phyloP scores from a whole-genome alignment of 2,113 vertebrate genomes.

The Terrapene triunguis region DNA sequence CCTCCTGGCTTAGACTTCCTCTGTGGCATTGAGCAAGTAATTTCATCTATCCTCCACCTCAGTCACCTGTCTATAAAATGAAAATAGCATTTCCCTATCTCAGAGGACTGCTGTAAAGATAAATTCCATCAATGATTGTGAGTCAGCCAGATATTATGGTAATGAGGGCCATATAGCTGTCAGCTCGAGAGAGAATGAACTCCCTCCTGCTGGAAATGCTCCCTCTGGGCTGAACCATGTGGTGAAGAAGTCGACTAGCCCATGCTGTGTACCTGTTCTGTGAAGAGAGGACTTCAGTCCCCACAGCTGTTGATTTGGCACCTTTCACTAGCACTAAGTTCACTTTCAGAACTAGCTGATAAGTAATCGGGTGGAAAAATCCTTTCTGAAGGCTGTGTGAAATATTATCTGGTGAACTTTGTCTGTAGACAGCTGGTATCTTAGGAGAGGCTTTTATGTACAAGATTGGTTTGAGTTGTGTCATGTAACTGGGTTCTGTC shows the following conservation, averaged over 20 bases:
- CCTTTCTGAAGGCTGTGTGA: not conserved
- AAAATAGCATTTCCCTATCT: not conserved
- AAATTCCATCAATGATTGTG: not conserved
- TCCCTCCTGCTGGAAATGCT: slow-evolving; percentile 26
- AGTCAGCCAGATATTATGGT: slow-evolving; percentile 35
- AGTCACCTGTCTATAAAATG: not conserved
- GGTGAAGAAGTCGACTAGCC: not conserved
- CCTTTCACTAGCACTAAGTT: slow-evolving; percentile 37
- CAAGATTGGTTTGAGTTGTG: not conserved
- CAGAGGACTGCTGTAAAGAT: not conserved
- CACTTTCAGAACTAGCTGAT: slow-evolving; percentile 28
- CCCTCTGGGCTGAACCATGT: slow-evolving; percentile 44
- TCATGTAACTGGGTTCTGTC: not conserved
- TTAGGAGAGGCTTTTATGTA: not conserved
- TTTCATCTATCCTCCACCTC: not conserved
- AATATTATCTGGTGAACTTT: not conserved
- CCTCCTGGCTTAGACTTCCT: not conserved
- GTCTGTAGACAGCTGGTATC: not conserved
- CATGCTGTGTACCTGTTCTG: accelerated
- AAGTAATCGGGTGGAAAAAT: not conserved
- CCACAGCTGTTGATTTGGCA: slow-evolving; percentile 37
- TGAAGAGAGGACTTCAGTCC: slow-evolving; percentile 28
- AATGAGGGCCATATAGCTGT: slow-evolving; percentile 20
- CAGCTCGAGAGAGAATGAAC: not conserved
- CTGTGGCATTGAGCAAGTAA: not conserved